phyloP scores from a whole-genome alignment of 2,113 vertebrate species.

The Anguilla rostrata region DNA sequence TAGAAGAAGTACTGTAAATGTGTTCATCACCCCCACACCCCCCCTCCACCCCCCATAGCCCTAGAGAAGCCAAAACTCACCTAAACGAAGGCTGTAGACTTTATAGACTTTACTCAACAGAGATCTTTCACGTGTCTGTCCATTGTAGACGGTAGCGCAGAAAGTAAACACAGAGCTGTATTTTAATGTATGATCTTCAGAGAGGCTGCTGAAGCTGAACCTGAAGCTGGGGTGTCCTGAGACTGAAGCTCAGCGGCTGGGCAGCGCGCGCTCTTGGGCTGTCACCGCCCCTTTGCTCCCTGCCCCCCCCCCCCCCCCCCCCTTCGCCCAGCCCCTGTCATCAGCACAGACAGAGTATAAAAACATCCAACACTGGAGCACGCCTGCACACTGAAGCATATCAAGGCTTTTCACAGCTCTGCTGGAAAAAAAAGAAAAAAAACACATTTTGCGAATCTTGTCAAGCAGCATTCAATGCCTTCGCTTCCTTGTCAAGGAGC shows the following conservation, averaged over 20 bases:
- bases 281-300: neutral
- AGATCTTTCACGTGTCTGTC: constrained; percentile 5
- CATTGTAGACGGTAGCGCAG: constrained; percentile 33
- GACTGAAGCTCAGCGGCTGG: neutral
- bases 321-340: constrained; percentile 32
- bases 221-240: constrained; percentile 1
- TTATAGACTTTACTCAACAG: constrained; percentile 3
- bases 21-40: constrained; percentile 5
- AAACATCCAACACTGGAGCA: constrained; percentile 51
- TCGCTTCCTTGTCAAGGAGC: constrained; percentile 42
- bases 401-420: constrained; percentile 66
- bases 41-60: neutral
- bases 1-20: constrained; percentile 20
- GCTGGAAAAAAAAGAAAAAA: constrained; percentile 6
- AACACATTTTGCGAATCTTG: constrained; percentile 9
- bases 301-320: neutral
- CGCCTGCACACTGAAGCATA: constrained; percentile 60
- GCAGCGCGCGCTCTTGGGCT: neutral
- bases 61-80: constrained; percentile 11
- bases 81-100: constrained; percentile 4
- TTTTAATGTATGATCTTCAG: constrained; percentile 26
- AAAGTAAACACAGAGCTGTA: constrained; percentile 27
- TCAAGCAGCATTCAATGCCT: constrained; percentile 37
- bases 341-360: constrained; percentile 37
- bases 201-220: neutral